Evolutionary conservation across 92 coral and sea anemone genomes (phyloP), one percentile per base, ranked within the genome.

Genomic region (Porites evermanni): DNA sequence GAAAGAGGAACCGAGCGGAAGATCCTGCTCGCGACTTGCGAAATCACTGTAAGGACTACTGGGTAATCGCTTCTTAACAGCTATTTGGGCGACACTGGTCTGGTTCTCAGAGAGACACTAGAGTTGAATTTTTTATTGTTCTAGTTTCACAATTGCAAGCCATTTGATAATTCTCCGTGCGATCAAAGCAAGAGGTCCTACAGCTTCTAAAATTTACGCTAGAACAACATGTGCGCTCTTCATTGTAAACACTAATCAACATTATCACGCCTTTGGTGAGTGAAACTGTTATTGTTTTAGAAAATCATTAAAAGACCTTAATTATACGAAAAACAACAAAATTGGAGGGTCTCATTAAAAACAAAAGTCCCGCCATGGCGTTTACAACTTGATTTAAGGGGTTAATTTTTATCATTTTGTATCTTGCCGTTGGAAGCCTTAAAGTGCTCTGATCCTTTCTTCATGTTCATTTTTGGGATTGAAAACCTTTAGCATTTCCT

Each of bases 61-160:
- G 61, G 8, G 11, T 23, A 14, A 19, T 26, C 12, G 78, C 6
- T 1, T 21, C 13, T 8, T 7, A 38, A 74, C 13, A 51, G 75
- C 4, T 17, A 2, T 8, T 80, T 68, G 63, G 18, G 16, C 53
- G 71, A 72, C 72, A 17, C 74, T 21, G 38, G 12, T 74, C 52
- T 64, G 59, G 86, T 70, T 81, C 69, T n/a, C 78, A 32, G 47
- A 12, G 26, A 52, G 51, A 29, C 86, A 53, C 70, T 58, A 81
- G 61, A 16, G 58, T 18, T 16, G 17, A 38, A 44, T 47, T 54
- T 13, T 47, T 58, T 6, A 18, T 21, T 14, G 69, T 58, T 81
- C 14, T 70, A 58, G 70, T 81, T 70, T 81, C 64, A 29, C 66
- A 70, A n/a, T 59, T 58, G 53, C 85, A 72, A 8, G 78, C n/a